A percentile compares a stretch with the other conserved stretches of the same genome.
These are phyloP conservation scores for Formica selysi DNA, from an alignment of 1,140 invertebrate genomes.

Conservation along the genomic window DNA sequence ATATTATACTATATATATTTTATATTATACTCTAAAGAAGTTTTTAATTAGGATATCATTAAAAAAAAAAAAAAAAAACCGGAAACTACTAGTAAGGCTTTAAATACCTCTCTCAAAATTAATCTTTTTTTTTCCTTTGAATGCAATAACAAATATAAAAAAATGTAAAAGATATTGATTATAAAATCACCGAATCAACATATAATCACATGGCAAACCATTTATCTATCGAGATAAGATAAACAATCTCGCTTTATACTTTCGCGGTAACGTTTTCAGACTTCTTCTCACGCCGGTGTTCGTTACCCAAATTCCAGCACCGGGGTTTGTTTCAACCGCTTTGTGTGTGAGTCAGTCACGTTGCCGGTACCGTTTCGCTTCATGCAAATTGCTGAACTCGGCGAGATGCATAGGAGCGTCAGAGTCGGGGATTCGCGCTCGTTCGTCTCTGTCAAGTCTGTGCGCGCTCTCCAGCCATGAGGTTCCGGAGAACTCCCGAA, in stretches of 20 bases:
- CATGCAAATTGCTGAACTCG: slow-evolving; percentile 60
- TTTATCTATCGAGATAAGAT: slow-evolving; percentile 27
- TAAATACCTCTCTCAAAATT: neutral
- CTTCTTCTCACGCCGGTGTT: slow-evolving; percentile 37
- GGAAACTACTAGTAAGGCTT: neutral
- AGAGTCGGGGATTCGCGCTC: slow-evolving; percentile 56
- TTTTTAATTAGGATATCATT: neutral
- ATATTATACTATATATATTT: too few relatives aligned
- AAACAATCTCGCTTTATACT: slow-evolving; percentile 37
- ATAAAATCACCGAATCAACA: neutral
- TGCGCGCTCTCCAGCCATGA: slow-evolving; percentile 47
- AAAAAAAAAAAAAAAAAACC: neutral
- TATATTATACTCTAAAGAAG: too few relatives aligned
- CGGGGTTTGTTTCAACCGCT: slow-evolving; percentile 48
- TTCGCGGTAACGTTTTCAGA: slow-evolving; percentile 11
- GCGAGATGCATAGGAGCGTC: slow-evolving; percentile 52
- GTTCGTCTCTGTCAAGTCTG: slow-evolving; percentile 60
- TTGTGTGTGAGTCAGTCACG: slow-evolving; percentile 58
- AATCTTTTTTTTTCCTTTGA: neutral
- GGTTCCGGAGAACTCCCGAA: slow-evolving; percentile 60
- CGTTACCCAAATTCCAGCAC: slow-evolving; percentile 55
- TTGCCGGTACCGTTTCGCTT: slow-evolving; percentile 52
- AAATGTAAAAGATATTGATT: neutral
- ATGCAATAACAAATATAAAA: neutral
- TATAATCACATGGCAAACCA: neutral